A percentile compares a stretch with the other conserved stretches of the same genome.
Conservation (phyloP, 2,888 invertebrate genomes). For the Autographa gamma region DNA sequence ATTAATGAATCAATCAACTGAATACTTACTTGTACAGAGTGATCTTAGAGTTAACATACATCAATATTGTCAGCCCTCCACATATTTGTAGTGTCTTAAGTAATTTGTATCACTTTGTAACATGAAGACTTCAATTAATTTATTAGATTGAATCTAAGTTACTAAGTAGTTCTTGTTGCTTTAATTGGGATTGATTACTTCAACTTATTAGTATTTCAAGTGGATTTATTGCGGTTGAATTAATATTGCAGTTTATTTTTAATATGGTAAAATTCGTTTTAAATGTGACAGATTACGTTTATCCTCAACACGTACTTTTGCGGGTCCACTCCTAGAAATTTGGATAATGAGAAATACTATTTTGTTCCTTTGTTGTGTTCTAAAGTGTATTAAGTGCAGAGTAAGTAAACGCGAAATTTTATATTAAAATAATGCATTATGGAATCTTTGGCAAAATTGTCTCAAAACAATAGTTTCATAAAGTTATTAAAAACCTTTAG, state of each 20-base stretch:
- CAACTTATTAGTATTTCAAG: background rate
- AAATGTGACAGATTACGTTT: background rate
- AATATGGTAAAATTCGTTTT: background rate
- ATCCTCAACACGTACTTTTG: too few species aligned
- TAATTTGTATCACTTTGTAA: background rate
- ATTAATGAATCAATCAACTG: too few species aligned
- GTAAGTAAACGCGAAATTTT: too few species aligned
- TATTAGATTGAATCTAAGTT: background rate
- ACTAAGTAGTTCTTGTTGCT: slow-evolving; percentile 15
- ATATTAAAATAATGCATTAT: too few species aligned
- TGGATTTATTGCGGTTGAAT: slow-evolving; percentile 11
- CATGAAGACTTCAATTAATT: background rate
- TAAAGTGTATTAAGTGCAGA: too few species aligned
- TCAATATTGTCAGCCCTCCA: background rate
- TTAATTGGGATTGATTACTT: slow-evolving; percentile 7
- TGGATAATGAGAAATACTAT: too few species aligned
- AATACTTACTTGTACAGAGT: too few species aligned
- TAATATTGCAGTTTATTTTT: slow-evolving; percentile 17
- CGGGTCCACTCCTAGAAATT: too few species aligned
- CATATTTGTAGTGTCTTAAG: background rate
- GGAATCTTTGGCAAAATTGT: too few species aligned
- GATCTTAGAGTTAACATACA: background rate
- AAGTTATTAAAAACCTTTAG: too few species aligned
- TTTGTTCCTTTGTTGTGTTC: too few species aligned
- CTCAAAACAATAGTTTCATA: too few species aligned